These are phyloP conservation scores for Sapajus apella DNA, from an alignment of 2,113 vertebrate species.

Conservation along the genomic window DNA sequence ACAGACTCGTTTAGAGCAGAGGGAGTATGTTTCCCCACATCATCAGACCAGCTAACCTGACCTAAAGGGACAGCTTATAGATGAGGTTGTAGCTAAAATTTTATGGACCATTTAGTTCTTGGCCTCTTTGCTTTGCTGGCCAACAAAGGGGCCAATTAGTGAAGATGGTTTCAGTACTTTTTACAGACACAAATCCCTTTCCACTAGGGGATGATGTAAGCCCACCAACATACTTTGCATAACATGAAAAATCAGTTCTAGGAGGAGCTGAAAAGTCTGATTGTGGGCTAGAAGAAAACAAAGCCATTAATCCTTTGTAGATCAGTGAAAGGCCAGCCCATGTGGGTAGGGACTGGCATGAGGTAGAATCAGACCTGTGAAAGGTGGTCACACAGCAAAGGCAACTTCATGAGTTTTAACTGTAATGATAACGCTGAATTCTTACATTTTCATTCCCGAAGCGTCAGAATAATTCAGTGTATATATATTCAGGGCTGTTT, in stretches of 20 bases:
- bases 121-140: conserved; percentile 10
- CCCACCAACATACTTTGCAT: conserved; percentile 48
- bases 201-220: conserved; percentile 1
- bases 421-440: conserved; percentile 24
- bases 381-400: not conserved
- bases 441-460: conserved; percentile 63
- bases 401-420: conserved; percentile 30
- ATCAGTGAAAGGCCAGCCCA: not conserved
- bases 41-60: not conserved
- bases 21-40: not conserved
- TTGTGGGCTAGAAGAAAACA: not conserved
- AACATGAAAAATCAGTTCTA: conserved; percentile 50
- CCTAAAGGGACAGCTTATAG: not conserved
- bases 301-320: conserved; percentile 41
- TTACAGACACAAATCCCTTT: conserved; percentile 51
- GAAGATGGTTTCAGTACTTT: conserved; percentile 16
- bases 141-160: conserved; percentile 59
- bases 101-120: conserved; percentile 14
- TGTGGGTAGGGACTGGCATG: not conserved
- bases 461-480: conserved; percentile 63
- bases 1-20: not conserved
- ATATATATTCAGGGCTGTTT: conserved; percentile 72
- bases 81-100: not conserved
- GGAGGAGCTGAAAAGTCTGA: not conserved
- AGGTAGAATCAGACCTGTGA: not conserved